phyloP scores from a whole-genome alignment of 2,797 vertebrate genomes.

The Scolopax rusticola region DNA sequence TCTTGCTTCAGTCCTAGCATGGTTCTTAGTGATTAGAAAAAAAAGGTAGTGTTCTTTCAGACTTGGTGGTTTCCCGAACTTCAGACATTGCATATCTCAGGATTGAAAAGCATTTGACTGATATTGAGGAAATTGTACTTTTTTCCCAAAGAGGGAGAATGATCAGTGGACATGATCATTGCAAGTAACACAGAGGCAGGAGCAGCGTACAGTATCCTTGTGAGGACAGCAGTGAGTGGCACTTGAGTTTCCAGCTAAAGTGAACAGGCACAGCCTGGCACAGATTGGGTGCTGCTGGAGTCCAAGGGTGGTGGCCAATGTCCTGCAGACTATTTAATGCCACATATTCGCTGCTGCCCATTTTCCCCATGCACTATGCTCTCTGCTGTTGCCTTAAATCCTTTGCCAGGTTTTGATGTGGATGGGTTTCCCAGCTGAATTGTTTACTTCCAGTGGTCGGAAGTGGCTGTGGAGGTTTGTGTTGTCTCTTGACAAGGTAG shows the following conservation, averaged over 20 bases:
- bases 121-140: not conserved
- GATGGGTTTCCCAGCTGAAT: not conserved
- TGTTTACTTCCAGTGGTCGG: not conserved
- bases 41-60: not conserved
- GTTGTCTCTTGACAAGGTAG: not conserved
- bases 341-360: fast-evolving
- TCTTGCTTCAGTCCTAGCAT: not conserved
- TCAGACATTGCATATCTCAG: not conserved
- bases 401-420: not conserved
- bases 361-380: not conserved
- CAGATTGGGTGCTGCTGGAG: not conserved
- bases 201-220: not conserved
- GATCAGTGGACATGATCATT: not conserved
- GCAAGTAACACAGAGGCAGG: not conserved
- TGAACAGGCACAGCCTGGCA: not conserved
- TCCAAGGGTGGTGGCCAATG: not conserved
- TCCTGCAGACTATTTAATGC: not conserved
- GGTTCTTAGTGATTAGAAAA: not conserved
- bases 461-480: not conserved
- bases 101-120: not conserved
- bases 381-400: not conserved
- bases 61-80: not conserved
- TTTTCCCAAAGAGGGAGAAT: not conserved
- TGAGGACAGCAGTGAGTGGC: not conserved
- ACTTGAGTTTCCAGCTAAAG: not conserved